Evolutionary conservation across 2,113 vertebrate species (phyloP).

Genomic region (Phylloscopus whistleri): DNA sequence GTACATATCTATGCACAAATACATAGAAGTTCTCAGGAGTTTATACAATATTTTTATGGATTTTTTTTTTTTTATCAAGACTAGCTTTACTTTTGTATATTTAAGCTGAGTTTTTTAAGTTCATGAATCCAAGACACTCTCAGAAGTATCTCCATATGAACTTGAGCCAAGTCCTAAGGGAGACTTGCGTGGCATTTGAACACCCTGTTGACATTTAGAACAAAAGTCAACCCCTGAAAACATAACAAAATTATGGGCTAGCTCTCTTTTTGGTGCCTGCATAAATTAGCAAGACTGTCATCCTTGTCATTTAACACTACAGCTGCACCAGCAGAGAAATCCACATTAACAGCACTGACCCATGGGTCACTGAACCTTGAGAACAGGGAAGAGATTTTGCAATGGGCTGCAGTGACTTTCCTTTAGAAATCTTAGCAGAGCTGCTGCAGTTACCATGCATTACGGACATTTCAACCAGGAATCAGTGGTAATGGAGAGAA

Average conservation of each 20-base stretch:
- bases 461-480: background rate
- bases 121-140: background rate
- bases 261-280: constrained; percentile 23
- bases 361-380: background rate
- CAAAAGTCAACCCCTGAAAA: constrained; percentile 61
- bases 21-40: background rate
- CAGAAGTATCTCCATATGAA: constrained; percentile 22
- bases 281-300: constrained; percentile 49
- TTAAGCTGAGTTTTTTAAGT: background rate
- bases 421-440: background rate
- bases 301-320: constrained; percentile 26
- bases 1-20: background rate
- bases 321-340: background rate
- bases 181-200: constrained; percentile 38
- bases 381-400: background rate
- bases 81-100: background rate
- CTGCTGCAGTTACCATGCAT: background rate
- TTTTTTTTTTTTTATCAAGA: background rate
- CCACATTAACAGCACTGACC: background rate
- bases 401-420: background rate
- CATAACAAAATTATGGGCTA: constrained; percentile 37
- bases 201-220: constrained; percentile 65
- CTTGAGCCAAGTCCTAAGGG: constrained; percentile 43
- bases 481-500: background rate
- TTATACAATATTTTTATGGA: background rate